Evolutionary conservation across 2,888 invertebrate species (phyloP).

Genomic region (Amphipoea oculea): DNA sequence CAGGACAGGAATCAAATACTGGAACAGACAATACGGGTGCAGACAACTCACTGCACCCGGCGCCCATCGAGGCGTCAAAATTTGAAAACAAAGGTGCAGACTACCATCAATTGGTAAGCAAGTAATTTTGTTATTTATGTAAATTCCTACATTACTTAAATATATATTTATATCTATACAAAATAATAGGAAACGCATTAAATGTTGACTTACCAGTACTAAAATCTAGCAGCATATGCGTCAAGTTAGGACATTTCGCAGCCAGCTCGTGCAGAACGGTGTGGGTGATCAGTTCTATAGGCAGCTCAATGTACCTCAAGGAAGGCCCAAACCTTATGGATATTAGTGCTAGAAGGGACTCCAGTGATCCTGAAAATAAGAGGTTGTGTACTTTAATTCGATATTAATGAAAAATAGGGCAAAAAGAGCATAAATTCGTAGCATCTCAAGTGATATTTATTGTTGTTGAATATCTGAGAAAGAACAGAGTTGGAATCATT

Average conservation of each 20-base stretch:
- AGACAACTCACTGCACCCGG: too few species aligned
- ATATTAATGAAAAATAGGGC: background rate
- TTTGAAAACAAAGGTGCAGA: background rate
- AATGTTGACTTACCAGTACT: constrained; percentile 92
- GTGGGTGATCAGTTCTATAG: constrained; percentile 98
- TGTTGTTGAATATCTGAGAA: background rate
- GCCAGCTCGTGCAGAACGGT: constrained; percentile 99
- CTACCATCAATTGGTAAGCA: background rate
- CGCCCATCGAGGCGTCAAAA: background rate
- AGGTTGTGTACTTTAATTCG: background rate
- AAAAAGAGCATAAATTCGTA: background rate
- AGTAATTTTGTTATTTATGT: background rate
- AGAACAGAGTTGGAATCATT: background rate
- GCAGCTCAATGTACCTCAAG: constrained; percentile 97
- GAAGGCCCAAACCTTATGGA: constrained; percentile 97
- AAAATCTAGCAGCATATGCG: constrained; percentile 99
- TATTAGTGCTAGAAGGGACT: constrained; percentile 96
- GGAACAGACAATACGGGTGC: background rate
- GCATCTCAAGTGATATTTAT: background rate
- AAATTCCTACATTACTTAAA: background rate
- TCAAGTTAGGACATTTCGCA: constrained; percentile 98
- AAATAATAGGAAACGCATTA: background rate
- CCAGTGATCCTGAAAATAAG: constrained; percentile 93
- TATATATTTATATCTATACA: too few species aligned
- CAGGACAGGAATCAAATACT: background rate